Evolutionary conservation across 2,113 vertebrate species (phyloP), one percentile per base, ranked within the genome.

Genomic region (Varanus komodoensis): DNA sequence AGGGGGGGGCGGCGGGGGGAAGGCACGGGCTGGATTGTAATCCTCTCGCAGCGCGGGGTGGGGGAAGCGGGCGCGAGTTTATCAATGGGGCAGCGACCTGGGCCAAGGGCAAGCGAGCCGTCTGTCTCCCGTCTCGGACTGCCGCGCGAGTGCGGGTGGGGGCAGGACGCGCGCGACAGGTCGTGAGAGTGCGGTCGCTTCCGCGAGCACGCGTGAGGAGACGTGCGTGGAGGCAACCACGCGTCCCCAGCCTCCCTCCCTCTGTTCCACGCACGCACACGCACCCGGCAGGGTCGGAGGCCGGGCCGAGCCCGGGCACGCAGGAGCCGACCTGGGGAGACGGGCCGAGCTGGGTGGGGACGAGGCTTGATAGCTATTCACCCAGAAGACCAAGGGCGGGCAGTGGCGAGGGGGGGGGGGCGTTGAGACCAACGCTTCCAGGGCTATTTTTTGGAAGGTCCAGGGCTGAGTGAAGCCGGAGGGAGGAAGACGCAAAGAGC

Each of bases 11-110:
- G 74, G 67, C 11, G 57, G 34, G 12, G 71, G 34, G 14, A 64
- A 57, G 23, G 19, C 8, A 14, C 3, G n/a, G n/a, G 73, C 69
- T 34, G 25, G n/a, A 25, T 27, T 15, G 54, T 8, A 38, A 77
- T 19, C 54, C 34, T 75, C 34, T 7, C 86, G 34, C 86, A 57
- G 21, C 11, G 27, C 29, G 38, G 29, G 27, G 6, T 7, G 25
- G 75, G 14, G 6, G n/a, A n/a, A n/a, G 38, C 25, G 84, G 6
- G 27, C 38, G 82, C 34, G 14, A 17, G 52, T 44, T 89, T 83
- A 89, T 90, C 92, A 89, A 91, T 74, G 86, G 82, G 89, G 81
- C 83, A 67, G 34, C 44, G 57, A 7, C 73, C 3, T 1, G 50
- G 32, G 52, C 78, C 85, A 93, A 88, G 32, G 77, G 34, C 61